Evolutionary conservation across 2,888 invertebrate genomes (phyloP), one percentile per base, ranked within the genome.

Genomic region (Melieria picta): DNA sequence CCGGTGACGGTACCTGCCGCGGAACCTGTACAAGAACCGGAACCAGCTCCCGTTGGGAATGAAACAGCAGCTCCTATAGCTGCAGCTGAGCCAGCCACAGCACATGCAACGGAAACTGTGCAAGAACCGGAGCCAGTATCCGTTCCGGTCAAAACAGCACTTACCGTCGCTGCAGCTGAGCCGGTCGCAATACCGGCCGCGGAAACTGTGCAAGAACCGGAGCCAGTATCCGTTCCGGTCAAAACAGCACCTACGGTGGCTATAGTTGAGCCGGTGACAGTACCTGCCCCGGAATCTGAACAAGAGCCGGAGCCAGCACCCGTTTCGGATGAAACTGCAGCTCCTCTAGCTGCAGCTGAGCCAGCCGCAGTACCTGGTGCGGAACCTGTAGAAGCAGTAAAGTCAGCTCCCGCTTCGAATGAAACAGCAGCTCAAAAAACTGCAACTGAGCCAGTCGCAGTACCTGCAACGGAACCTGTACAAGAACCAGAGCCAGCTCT

Each of bases 141-240:
- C 65, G 50, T 52, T 16, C 1, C 42, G 0, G 11, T 9, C 13
- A 9, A 48, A 43, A 42, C 9, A 43, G 10, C 4, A 16, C 7
- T 46, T 47, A 50, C 45, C 42, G 30, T 57, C 11, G 48, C 10
- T 11, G 47, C n/a, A 57, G 55, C 43, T 30, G 65, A 65, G 48
- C 30, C 13, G 30, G 9, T n/a, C 47, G 6, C 10, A 50, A 56
- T 30, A 45, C 60, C 42, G 3, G 30, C 46, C 45, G 63, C 16
- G 50, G 55, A 58, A 45, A 13, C 60, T 30, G 67, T n/a, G 13
- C 30, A 13, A 16, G 16, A 16, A 60, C 5, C n/a, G n/a, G 50
- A 69, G 45, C 47, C 7, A 13, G 57, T 45, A 13, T 4, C n/a
- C 7, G 9, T 13, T 10, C 7, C 10, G 10, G 13, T 52, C 11